Evolutionary conservation across 2,888 invertebrate genomes (phyloP).

Genomic region (Epinotia ramella): DNA sequence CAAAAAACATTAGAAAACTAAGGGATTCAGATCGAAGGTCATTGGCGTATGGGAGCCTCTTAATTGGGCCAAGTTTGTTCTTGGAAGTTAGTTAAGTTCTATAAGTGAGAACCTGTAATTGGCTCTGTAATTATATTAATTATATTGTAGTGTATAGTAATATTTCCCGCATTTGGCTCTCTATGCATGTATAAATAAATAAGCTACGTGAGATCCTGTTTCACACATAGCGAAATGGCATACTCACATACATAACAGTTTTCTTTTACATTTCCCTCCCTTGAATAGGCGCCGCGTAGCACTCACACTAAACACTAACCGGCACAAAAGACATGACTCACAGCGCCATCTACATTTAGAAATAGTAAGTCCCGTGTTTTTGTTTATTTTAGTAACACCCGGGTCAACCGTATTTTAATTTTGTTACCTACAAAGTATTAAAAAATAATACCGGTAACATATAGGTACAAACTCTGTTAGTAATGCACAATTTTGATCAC

Average conservation of each 20-base stretch:
- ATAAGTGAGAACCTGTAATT: too few relatives aligned
- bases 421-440: not conserved
- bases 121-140: too few relatives aligned
- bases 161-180: too few relatives aligned
- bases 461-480: too few relatives aligned
- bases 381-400: not conserved
- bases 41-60: too few relatives aligned
- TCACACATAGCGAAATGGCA: not conserved
- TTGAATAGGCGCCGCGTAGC: constrained; percentile 2
- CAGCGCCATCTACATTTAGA: constrained; percentile 43
- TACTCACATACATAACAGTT: constrained; percentile 24
- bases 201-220: not conserved
- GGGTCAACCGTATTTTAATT: too few relatives aligned
- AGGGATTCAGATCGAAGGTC: too few relatives aligned
- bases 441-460: too few relatives aligned
- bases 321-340: constrained; percentile 28
- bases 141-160: too few relatives aligned
- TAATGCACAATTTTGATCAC: not conserved
- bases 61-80: too few relatives aligned
- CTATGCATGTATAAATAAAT: not conserved
- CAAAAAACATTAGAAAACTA: too few relatives aligned
- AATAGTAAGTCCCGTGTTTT: not conserved
- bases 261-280: constrained; percentile 19
- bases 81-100: too few relatives aligned
- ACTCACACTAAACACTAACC: constrained; percentile 17